Evolutionary conservation across 2,888 invertebrate genomes (phyloP).

Genomic region (Augochlorella aurata): DNA sequence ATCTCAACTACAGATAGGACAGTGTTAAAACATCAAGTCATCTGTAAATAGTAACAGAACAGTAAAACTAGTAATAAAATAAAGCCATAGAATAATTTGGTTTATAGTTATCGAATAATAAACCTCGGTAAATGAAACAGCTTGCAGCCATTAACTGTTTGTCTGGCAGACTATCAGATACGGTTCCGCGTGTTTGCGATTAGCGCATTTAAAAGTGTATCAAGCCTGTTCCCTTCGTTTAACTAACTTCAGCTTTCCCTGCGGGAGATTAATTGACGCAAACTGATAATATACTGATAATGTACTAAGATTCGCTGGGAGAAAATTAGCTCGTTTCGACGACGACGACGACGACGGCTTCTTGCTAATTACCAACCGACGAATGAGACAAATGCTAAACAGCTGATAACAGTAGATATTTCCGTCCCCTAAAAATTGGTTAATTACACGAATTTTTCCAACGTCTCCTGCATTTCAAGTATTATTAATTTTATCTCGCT

Average conservation of each 20-base stretch:
- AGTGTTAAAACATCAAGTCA: too few species aligned
- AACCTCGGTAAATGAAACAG: background rate
- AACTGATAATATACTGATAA: constrained; percentile 26
- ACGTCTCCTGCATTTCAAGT: background rate
- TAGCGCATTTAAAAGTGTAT: constrained; percentile 1
- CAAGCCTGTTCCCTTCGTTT: constrained; percentile 18
- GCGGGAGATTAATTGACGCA: constrained; percentile 32
- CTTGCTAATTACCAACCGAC: constrained; percentile 18
- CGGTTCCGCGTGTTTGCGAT: background rate
- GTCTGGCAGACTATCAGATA: background rate
- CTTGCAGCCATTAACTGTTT: background rate
- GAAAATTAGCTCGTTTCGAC: constrained; percentile 4
- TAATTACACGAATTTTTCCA: constrained; percentile 8
- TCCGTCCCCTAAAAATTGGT: background rate
- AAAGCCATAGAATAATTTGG: background rate
- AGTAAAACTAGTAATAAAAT: too few species aligned
- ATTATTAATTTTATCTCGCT: background rate
- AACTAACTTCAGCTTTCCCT: constrained; percentile 5
- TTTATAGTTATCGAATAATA: background rate
- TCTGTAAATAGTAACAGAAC: too few species aligned
- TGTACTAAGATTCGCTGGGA: background rate
- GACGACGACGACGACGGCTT: background rate
- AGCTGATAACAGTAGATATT: constrained; percentile 2
- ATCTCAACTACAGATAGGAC: too few species aligned
- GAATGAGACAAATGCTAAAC: constrained; percentile 3